A percentile compares a stretch with the other conserved stretches of the same genome.
Evolutionary conservation across 2,113 vertebrate species (phyloP).

Genomic region (Rhagologus leucostigma): DNA sequence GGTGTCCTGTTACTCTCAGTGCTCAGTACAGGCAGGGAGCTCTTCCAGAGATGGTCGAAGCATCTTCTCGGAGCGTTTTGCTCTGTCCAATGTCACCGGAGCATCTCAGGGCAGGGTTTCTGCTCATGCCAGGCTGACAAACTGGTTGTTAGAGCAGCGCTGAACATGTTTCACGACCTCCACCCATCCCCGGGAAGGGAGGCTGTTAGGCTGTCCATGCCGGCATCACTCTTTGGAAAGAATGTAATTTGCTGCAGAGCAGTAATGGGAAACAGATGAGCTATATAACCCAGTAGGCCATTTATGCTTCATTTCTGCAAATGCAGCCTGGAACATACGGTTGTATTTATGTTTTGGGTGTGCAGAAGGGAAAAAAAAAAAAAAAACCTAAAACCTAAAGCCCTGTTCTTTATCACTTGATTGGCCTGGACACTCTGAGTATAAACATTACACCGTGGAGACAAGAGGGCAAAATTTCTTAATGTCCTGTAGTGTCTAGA

Average conservation of each 20-base stretch:
- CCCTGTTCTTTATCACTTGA: slow-evolving; percentile 20
- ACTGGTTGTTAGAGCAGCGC: background rate
- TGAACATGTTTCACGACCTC: background rate
- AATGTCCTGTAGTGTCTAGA: slow-evolving; percentile 47
- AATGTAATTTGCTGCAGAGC: slow-evolving; percentile 13
- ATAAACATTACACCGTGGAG: slow-evolving; percentile 15
- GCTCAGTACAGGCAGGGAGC: rapidly evolving
- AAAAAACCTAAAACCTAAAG: background rate
- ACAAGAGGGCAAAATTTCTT: slow-evolving; percentile 13
- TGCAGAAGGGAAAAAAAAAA: background rate
- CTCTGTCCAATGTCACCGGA: background rate
- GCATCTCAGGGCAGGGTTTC: background rate
- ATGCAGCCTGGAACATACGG: background rate
- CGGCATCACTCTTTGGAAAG: background rate
- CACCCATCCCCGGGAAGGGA: background rate
- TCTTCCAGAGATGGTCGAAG: background rate
- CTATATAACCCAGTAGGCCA: slow-evolving; percentile 39
- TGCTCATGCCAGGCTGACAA: background rate
- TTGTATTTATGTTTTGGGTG: slow-evolving; percentile 35
- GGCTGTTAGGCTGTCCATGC: background rate
- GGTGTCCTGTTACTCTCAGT: background rate
- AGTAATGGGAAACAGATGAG: slow-evolving; percentile 58
- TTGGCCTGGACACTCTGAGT: slow-evolving; percentile 13
- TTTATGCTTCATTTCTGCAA: slow-evolving; percentile 36
- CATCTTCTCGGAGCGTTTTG: background rate